phyloP scores from a whole-genome alignment of 1,140 invertebrate genomes.

The Ostrea denselamellosa region DNA sequence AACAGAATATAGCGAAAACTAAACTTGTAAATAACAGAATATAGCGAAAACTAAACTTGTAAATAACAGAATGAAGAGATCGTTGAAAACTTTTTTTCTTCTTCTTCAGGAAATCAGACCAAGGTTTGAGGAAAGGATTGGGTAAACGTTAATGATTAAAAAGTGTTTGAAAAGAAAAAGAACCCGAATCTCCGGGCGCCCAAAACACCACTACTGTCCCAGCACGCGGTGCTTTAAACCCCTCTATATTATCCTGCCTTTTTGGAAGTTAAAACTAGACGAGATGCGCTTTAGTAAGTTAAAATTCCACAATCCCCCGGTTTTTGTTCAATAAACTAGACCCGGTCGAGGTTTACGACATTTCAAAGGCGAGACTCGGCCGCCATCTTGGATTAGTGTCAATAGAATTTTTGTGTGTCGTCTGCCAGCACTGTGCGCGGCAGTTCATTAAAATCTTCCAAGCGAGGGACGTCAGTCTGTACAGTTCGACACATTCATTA shows the following conservation, averaged over 20 bases:
- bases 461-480: neutral
- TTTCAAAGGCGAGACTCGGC: neutral
- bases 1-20: no score
- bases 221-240: neutral
- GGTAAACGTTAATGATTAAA: neutral
- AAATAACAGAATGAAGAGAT: no score
- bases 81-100: neutral
- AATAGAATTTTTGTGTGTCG: conserved; percentile 30
- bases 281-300: conserved; percentile 8
- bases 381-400: conserved; percentile 37
- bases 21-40: no score
- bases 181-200: no score
- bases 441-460: conserved; percentile 27
- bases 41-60: no score
- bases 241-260: neutral
- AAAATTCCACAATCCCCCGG: conserved; percentile 6
- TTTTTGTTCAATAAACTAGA: conserved; percentile 34
- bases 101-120: neutral
- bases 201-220: neutral
- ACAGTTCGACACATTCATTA: neutral
- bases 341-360: neutral
- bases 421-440: neutral
- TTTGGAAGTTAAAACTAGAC: neutral
- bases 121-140: neutral
- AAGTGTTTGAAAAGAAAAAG: neutral